Conservation (phyloP, 1,140 invertebrate species). For the Drosophila mojavensis region DNA sequence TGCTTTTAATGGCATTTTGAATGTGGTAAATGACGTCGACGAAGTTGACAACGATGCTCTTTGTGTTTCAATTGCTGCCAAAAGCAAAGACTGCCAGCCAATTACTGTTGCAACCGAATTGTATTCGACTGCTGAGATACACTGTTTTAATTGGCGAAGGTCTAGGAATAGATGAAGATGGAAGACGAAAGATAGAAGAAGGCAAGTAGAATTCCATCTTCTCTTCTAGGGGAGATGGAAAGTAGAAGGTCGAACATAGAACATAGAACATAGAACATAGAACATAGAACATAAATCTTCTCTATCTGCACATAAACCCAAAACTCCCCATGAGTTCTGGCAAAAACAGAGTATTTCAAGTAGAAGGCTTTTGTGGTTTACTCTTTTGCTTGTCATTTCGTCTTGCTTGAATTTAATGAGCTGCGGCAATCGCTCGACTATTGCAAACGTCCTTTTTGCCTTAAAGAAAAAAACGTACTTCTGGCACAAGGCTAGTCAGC, state of each 20-base stretch:
- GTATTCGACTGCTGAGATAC: constrained; percentile 5
- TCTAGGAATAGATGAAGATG: no score
- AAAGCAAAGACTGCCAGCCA: constrained; percentile 10
- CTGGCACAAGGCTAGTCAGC: not conserved
- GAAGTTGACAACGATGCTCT: constrained; percentile 62
- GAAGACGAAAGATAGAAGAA: no score
- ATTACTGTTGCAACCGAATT: not conserved
- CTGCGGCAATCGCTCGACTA: constrained; percentile 59
- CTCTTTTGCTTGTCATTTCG: constrained; percentile 47
- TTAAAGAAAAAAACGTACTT: constrained; percentile 2
- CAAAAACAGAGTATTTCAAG: not conserved
- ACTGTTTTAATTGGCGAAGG: not conserved
- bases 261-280: no score
- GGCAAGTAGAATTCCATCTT: no score
- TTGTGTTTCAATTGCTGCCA: constrained; percentile 57
- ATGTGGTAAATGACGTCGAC: constrained; percentile 70
- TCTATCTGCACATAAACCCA: no score
- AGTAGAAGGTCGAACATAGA: no score
- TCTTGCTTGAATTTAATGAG: constrained; percentile 68
- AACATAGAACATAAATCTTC: no score
- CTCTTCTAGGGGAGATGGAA: no score
- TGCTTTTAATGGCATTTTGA: constrained; percentile 82
- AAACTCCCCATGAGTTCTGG: not conserved
- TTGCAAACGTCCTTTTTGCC: constrained; percentile 2
- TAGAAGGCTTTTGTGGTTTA: constrained; percentile 66